These are phyloP conservation scores for Melanargia galathea DNA, from an alignment of 2,888 invertebrate species.

Conservation along the genomic window DNA sequence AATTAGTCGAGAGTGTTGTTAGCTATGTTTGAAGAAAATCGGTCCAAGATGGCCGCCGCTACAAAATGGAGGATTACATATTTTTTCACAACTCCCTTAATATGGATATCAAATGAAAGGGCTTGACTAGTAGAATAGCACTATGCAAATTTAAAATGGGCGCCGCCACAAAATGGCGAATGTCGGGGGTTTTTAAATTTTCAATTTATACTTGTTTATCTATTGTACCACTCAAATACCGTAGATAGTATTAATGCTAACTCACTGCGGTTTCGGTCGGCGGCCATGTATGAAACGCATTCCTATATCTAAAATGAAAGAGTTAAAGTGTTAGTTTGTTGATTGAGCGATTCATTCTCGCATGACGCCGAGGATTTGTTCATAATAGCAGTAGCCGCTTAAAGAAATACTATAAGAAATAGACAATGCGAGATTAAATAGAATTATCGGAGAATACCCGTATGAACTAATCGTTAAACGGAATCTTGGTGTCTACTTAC, in stretches of 20 bases:
- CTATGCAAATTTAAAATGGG: too few species aligned
- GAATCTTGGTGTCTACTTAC: too few species aligned
- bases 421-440: constrained; percentile 33
- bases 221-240: constrained; percentile 44
- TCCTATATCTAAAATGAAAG: constrained; percentile 52
- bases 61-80: too few species aligned
- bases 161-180: too few species aligned
- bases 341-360: constrained; percentile 70
- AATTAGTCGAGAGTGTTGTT: too few species aligned
- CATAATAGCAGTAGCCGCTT: constrained; percentile 41
- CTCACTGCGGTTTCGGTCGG: constrained; percentile 63
- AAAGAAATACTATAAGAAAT: constrained; percentile 21
- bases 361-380: constrained; percentile 47
- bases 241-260: constrained; percentile 57
- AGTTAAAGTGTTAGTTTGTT: constrained; percentile 61
- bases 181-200: neutral
- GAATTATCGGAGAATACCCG: constrained; percentile 16
- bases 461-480: constrained; percentile 6
- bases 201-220: constrained; percentile 2
- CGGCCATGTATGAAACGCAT: constrained; percentile 49
- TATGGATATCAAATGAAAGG: too few species aligned
- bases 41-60: too few species aligned
- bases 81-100: too few species aligned
- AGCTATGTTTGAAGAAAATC: too few species aligned
- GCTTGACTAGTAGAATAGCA: too few species aligned